These are phyloP conservation scores for Geotrypetes seraphini DNA, from an alignment of 2,797 vertebrate genomes.

Conservation along the genomic window DNA sequence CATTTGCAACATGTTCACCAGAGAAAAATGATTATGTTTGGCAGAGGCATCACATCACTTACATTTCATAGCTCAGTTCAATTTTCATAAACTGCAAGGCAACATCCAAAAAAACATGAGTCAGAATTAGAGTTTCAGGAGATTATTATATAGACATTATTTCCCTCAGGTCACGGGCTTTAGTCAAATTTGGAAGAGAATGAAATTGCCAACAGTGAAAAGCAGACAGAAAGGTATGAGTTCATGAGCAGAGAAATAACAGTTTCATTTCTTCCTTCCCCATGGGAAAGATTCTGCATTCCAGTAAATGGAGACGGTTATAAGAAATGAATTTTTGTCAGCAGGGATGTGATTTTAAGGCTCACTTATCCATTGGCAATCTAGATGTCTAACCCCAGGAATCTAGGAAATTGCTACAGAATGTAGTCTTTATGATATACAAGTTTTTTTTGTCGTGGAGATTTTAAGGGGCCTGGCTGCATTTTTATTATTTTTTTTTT, in stretches of 20 bases:
- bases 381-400: conserved; percentile 92
- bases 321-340: conserved; percentile 94
- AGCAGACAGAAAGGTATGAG: conserved; percentile 90
- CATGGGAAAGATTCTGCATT: conserved; percentile 89
- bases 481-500: too few relatives aligned
- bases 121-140: conserved; percentile 87
- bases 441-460: conserved; percentile 56
- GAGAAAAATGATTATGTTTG: conserved; percentile 72
- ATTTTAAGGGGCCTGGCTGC: conserved; percentile 47
- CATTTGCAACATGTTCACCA: conserved; percentile 56
- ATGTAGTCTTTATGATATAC: conserved; percentile 85
- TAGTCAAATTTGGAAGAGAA: conserved; percentile 97
- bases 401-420: conserved; percentile 82
- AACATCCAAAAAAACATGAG: conserved; percentile 70
- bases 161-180: conserved; percentile 95
- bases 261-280: conserved; percentile 98
- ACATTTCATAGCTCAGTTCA: conserved; percentile 73
- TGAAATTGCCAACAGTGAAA: conserved; percentile 96
- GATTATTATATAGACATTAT: conserved; percentile 98
- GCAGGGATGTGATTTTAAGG: conserved; percentile 97
- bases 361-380: conserved; percentile 97
- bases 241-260: conserved; percentile 98
- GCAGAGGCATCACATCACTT: conserved; percentile 71
- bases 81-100: conserved; percentile 79
- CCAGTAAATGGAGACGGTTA: conserved; percentile 97